phyloP scores from a whole-genome alignment of 2,888 invertebrate genomes.

The Leucozona laternaria region DNA sequence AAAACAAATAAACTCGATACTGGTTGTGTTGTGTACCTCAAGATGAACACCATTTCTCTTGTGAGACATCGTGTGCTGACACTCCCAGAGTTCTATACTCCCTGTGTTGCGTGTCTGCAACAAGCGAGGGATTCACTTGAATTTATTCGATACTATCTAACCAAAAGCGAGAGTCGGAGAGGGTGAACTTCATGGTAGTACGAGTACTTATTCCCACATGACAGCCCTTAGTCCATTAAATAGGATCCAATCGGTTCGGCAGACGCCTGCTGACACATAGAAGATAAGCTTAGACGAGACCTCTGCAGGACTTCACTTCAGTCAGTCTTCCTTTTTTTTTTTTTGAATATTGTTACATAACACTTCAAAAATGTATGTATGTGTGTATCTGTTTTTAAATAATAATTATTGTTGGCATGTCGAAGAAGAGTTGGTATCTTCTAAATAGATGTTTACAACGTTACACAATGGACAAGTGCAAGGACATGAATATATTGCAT shows the following conservation, averaged over 20 bases:
- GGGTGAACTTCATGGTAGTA: slow-evolving; percentile 7
- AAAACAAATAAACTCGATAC: slow-evolving; percentile 62
- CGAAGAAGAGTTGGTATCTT: slow-evolving; percentile 26
- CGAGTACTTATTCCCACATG: slow-evolving; percentile 45
- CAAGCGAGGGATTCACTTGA: slow-evolving; percentile 56
- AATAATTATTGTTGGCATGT: slow-evolving; percentile 64
- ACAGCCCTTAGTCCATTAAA: slow-evolving; percentile 65
- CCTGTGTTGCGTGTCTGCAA: slow-evolving; percentile 62
- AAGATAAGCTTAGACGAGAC: slow-evolving; percentile 51
- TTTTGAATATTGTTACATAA: not conserved
- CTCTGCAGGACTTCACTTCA: slow-evolving; percentile 29
- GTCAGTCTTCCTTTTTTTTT: slow-evolving; percentile 5
- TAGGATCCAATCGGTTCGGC: slow-evolving; percentile 45
- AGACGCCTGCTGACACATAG: slow-evolving; percentile 51
- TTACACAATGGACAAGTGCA: slow-evolving; percentile 41
- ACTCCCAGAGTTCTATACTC: slow-evolving; percentile 41
- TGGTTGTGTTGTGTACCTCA: slow-evolving; percentile 43
- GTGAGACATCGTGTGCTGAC: slow-evolving; percentile 43
- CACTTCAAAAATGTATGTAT: not conserved
- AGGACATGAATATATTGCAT: slow-evolving; percentile 33
- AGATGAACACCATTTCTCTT: slow-evolving; percentile 42
- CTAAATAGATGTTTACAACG: slow-evolving; percentile 38
- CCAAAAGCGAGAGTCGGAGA: not conserved
- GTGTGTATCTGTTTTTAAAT: slow-evolving; percentile 52
- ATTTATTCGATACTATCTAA: slow-evolving; percentile 63